These are phyloP conservation scores for Carcina quercana DNA, from an alignment of 2,888 invertebrate species.

Conservation along the genomic window DNA sequence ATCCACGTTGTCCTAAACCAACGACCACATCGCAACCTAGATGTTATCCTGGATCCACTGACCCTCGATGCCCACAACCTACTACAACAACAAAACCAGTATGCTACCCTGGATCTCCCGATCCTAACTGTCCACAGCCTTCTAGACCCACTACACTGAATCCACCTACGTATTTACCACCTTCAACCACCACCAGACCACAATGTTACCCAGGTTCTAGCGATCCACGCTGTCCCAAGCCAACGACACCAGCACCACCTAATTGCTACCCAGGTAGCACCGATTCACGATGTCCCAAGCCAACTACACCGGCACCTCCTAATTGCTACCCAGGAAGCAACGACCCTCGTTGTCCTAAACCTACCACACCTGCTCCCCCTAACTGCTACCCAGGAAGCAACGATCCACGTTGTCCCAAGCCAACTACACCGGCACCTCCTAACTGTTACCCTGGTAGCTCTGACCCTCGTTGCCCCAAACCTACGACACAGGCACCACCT, in stretches of 20 bases:
- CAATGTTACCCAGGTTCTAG: slow-evolving; percentile 22
- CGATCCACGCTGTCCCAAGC: slow-evolving; percentile 22
- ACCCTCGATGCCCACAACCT: slow-evolving; percentile 17
- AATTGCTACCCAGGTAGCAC: slow-evolving; percentile 22
- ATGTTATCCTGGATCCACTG: slow-evolving; percentile 20
- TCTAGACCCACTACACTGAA: slow-evolving; percentile 17
- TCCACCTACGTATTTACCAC: slow-evolving; percentile 18
- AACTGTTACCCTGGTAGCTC: slow-evolving; percentile 19
- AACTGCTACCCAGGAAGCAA: slow-evolving; percentile 29
- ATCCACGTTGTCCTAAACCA: slow-evolving; percentile 21
- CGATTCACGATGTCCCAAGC: slow-evolving; percentile 30
- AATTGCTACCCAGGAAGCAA: slow-evolving; percentile 28
- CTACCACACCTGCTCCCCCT: slow-evolving; percentile 14
- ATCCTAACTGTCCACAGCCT: slow-evolving; percentile 22
- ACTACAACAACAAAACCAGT: slow-evolving; percentile 30
- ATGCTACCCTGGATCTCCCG: slow-evolving; percentile 21
- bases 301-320: slow-evolving; percentile 14
- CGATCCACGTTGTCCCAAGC: slow-evolving; percentile 32
- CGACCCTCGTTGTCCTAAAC: slow-evolving; percentile 27
- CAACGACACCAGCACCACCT: slow-evolving; percentile 19
- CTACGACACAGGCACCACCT: slow-evolving; percentile 24
- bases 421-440: slow-evolving; percentile 26
- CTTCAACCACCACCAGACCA: slow-evolving; percentile 12
- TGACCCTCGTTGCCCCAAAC: slow-evolving; percentile 28
- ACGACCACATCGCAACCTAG: slow-evolving; percentile 21